A percentile compares a stretch with the other conserved stretches of the same genome.
phyloP scores from a whole-genome alignment of 2,797 vertebrate species.

The Xenops minutus region DNA sequence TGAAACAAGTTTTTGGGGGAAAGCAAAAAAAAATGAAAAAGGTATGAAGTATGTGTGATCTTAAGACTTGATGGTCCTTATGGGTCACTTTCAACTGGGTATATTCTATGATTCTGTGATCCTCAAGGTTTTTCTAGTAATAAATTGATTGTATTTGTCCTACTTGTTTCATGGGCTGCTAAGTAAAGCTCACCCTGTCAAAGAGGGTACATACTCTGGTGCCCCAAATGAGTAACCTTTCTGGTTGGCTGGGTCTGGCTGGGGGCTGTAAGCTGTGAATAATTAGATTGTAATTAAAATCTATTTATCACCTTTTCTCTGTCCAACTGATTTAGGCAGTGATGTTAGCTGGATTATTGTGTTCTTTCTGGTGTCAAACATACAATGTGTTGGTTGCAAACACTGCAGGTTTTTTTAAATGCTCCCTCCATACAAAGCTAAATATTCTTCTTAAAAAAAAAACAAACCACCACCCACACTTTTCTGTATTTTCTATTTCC shows the following conservation, averaged over 20 bases:
- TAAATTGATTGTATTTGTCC: neutral
- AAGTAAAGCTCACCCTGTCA: conserved; percentile 10
- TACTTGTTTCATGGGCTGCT: neutral
- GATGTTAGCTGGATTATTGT: neutral
- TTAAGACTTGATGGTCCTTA: neutral
- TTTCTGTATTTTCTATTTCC: neutral
- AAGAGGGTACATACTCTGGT: neutral
- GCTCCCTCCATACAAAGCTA: neutral
- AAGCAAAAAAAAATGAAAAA: neutral
- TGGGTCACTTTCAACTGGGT: neutral
- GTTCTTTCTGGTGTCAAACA: neutral
- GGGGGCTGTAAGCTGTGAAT: neutral
- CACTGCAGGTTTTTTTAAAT: neutral
- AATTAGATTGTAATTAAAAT: conserved; percentile 36
- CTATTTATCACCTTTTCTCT: conserved; percentile 18
- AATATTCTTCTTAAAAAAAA: neutral
- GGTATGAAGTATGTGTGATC: neutral
- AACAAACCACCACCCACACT: neutral
- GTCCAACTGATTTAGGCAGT: neutral
- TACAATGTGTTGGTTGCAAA: neutral
- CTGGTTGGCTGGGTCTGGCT: conserved; percentile 23
- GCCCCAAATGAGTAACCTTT: conserved; percentile 26
- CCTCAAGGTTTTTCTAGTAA: neutral
- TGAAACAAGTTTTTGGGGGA: neutral
- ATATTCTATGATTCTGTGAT: neutral